Evolutionary conservation across 2,888 invertebrate species (phyloP).

Genomic region (Dioctria rufipes): DNA sequence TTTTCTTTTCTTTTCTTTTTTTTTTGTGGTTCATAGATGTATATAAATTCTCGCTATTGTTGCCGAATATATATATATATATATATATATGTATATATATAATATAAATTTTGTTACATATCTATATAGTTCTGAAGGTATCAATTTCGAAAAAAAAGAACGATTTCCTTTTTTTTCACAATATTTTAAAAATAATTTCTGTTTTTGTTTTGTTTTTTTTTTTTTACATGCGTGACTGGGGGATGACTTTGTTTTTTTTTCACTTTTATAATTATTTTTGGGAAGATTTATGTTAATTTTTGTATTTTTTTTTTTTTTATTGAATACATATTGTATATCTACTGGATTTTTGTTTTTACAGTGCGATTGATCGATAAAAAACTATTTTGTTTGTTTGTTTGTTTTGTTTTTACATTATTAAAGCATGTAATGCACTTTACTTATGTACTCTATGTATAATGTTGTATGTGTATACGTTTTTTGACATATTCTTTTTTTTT

Average conservation of each 20-base stretch:
- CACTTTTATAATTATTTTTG: constrained; percentile 8
- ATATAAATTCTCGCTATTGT: constrained; percentile 44
- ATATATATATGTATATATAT: no score
- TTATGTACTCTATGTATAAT: constrained; percentile 65
- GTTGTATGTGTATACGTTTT: neutral
- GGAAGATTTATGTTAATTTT: constrained; percentile 6
- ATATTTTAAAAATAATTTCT: neutral
- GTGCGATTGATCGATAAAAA: constrained; percentile 46
- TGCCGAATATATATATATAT: constrained; percentile 22
- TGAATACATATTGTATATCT: neutral
- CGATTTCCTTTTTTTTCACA: neutral
- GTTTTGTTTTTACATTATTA: constrained; percentile 60
- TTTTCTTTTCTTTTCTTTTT: neutral
- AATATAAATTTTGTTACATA: constrained; percentile 30
- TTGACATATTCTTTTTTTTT: constrained; percentile 24
- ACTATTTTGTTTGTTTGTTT: constrained; percentile 14
- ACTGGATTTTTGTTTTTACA: constrained; percentile 37
- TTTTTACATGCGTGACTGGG: constrained; percentile 25
- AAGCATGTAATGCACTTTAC: constrained; percentile 70
- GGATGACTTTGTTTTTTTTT: constrained; percentile 26
- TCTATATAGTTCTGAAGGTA: constrained; percentile 37
- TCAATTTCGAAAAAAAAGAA: constrained; percentile 42
- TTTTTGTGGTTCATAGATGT: constrained; percentile 2
- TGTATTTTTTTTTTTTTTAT: neutral
- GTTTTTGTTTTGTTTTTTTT: neutral